Evolutionary conservation across 2,888 invertebrate species (phyloP).

Genomic region (Drosophila testacea): DNA sequence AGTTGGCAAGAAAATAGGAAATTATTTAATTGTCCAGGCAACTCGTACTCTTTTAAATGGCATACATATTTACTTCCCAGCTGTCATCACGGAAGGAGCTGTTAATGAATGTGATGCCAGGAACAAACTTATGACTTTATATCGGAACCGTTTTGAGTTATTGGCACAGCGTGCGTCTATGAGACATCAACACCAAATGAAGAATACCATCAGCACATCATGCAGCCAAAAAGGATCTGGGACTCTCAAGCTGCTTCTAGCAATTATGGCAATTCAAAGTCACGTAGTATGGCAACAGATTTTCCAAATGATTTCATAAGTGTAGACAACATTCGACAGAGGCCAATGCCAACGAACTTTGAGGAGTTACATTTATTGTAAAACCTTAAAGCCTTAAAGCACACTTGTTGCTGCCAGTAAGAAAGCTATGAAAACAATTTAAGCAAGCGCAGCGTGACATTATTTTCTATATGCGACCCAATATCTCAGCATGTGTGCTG

Average conservation of each 20-base stretch:
- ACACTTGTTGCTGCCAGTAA: constrained; percentile 22
- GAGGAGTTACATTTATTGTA: neutral
- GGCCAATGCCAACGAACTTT: constrained; percentile 39
- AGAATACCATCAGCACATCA: constrained; percentile 64
- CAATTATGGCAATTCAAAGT: constrained; percentile 73
- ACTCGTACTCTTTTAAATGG: constrained; percentile 13
- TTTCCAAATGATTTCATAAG: constrained; percentile 75
- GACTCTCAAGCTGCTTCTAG: constrained; percentile 28
- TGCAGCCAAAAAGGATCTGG: constrained; percentile 11
- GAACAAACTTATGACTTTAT: constrained; percentile 49
- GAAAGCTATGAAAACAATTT: constrained; percentile 44
- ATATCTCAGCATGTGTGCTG: constrained; percentile 19
- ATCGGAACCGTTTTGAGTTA: constrained; percentile 40
- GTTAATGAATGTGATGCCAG: constrained; percentile 45
- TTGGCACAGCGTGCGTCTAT: constrained; percentile 38
- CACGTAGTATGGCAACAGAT: constrained; percentile 68
- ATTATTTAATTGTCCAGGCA: constrained; percentile 62
- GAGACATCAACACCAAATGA: constrained; percentile 64
- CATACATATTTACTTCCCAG: constrained; percentile 9
- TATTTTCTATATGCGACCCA: constrained; percentile 24
- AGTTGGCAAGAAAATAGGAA: constrained; percentile 42
- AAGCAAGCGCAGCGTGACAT: constrained; percentile 45
- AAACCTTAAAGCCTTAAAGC: constrained; percentile 9
- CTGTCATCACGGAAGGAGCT: constrained; percentile 12
- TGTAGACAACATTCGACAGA: constrained; percentile 39